These are phyloP conservation scores for Eulithis prunata DNA, from an alignment of 2,888 invertebrate genomes.

Conservation along the genomic window DNA sequence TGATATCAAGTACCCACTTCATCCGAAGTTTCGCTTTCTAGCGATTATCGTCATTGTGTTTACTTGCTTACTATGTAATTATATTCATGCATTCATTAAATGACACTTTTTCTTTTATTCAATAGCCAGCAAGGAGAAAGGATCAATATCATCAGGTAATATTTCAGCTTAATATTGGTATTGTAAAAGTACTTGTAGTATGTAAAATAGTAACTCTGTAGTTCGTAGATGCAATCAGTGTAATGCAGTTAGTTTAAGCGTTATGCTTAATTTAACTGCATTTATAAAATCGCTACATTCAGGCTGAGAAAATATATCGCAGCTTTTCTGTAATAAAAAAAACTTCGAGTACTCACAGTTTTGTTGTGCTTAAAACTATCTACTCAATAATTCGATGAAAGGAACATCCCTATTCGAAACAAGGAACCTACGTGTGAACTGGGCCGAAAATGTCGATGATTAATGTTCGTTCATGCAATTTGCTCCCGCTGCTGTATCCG, in stretches of 20 bases:
- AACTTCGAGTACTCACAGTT: too few relatives aligned
- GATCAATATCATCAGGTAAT: conserved; percentile 34
- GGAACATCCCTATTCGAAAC: conserved; percentile 34
- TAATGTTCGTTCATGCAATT: conserved; percentile 38
- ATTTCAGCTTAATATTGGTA: conserved; percentile 9
- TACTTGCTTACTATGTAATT: conserved; percentile 13
- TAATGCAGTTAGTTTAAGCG: too few relatives aligned
- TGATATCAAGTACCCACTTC: background rate
- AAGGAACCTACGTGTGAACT: conserved; percentile 40
- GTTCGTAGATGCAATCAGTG: too few relatives aligned
- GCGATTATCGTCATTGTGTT: conserved; percentile 4
- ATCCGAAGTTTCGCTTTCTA: conserved; percentile 6
- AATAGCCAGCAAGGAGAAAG: conserved; percentile 36
- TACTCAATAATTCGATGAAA: conserved; percentile 26
- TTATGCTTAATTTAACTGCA: too few relatives aligned
- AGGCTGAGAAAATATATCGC: too few relatives aligned
- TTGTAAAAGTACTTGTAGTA: conserved; percentile 1
- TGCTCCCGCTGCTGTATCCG: conserved; percentile 31
- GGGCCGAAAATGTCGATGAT: conserved; percentile 41
- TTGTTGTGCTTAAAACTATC: conserved; percentile 2
- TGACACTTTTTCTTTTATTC: conserved; percentile 29
- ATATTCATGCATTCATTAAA: conserved; percentile 32
- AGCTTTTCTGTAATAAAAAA: background rate
- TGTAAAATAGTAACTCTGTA: too few relatives aligned
- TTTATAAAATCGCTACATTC: too few relatives aligned